phyloP scores from a whole-genome alignment of 2,888 invertebrate genomes.

The Drepanosiphum platanoidis region DNA sequence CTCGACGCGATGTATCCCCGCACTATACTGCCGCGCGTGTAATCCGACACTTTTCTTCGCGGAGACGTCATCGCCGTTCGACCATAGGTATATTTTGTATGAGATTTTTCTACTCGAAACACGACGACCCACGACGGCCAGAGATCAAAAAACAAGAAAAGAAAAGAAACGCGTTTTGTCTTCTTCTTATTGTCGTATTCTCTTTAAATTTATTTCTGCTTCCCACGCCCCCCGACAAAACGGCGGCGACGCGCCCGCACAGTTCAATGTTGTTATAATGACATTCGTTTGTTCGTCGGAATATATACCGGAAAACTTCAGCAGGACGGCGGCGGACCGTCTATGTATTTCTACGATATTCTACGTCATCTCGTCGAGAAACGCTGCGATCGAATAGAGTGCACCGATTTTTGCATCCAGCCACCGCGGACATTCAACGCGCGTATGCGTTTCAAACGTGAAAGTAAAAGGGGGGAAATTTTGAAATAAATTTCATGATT shows the following conservation, averaged over 20 bases:
- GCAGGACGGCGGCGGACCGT: too few species aligned
- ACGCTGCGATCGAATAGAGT: background rate
- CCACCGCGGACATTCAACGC: too few species aligned
- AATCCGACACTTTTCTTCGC: background rate
- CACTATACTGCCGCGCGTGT: too few species aligned
- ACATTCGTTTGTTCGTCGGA: background rate
- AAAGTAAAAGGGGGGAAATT: too few species aligned
- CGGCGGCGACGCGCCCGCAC: background rate
- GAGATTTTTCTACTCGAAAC: background rate
- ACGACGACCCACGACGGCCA: background rate
- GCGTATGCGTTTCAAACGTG: too few species aligned
- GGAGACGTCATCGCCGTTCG: background rate
- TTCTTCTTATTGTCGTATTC: background rate
- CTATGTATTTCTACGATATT: background rate
- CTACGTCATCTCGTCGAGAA: slow-evolving; percentile 6
- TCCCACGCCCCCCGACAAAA: slow-evolving; percentile 3
- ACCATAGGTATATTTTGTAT: background rate
- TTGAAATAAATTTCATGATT: too few species aligned
- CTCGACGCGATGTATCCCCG: background rate
- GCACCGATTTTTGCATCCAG: too few species aligned
- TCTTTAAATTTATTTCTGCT: background rate
- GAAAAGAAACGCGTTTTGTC: too few species aligned
- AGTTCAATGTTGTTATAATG: too few species aligned
- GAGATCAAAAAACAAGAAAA: background rate
- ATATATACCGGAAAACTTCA: background rate